Conservation (phyloP, 2,113 vertebrate genomes). For the Epinephelus moara region DNA sequence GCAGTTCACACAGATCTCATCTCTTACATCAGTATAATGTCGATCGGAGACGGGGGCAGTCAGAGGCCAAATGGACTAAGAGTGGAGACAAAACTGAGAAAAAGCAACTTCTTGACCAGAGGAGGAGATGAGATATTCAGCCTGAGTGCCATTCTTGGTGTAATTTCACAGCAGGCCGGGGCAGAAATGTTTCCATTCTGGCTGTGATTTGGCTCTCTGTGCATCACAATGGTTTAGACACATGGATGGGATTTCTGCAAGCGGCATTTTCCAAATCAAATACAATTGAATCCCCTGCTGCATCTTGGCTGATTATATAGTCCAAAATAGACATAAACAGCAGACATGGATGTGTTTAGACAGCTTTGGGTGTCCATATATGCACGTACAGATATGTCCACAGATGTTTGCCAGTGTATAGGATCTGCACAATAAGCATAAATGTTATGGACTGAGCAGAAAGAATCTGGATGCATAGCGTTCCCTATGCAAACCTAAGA, state of each 20-base stretch:
- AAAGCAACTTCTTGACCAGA: neutral
- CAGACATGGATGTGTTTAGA: neutral
- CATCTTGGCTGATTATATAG: neutral
- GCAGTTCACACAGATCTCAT: conserved; percentile 2
- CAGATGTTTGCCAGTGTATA: no score
- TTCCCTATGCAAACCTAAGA: no score
- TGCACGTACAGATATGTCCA: no score
- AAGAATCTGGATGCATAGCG: no score
- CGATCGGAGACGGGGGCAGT: neutral
- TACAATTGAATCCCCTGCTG: neutral
- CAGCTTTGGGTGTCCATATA: neutral
- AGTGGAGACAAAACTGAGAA: neutral
- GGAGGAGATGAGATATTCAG: neutral
- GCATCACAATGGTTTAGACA: neutral
- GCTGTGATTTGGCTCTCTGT: neutral
- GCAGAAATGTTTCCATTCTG: neutral
- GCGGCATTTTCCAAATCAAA: neutral
- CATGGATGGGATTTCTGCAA: neutral
- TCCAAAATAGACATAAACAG: neutral
- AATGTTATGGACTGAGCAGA: no score
- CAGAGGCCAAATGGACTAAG: neutral
- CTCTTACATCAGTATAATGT: neutral
- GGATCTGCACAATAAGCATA: no score
- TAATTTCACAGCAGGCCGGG: neutral
- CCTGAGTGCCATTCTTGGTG: neutral